These are phyloP conservation scores for Heliothis subflexa DNA, from an alignment of 1,140 invertebrate species.

Conservation along the genomic window DNA sequence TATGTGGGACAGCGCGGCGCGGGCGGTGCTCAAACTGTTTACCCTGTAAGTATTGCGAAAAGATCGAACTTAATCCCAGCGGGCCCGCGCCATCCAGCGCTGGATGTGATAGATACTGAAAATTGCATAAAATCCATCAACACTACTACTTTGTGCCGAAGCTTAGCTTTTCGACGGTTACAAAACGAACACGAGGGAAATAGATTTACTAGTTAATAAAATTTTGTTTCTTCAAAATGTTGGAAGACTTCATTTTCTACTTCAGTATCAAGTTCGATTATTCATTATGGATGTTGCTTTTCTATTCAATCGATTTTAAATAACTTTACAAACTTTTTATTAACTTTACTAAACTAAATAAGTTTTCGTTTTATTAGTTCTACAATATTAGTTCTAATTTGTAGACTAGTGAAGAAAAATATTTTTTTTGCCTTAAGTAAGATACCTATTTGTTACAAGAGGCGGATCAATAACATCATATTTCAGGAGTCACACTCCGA, in stretches of 20 bases:
- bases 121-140: slow-evolving; percentile 86
- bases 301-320: too few species aligned
- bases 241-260: slow-evolving; percentile 3
- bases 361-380: too few species aligned
- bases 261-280: background rate
- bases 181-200: slow-evolving; percentile 47
- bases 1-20: slow-evolving; percentile 32
- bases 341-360: too few species aligned
- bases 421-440: too few species aligned
- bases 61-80: slow-evolving; percentile 84
- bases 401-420: too few species aligned
- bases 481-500: slow-evolving; percentile 49
- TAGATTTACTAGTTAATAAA: slow-evolving; percentile 44
- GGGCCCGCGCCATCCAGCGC: slow-evolving; percentile 67
- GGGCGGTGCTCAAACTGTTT: slow-evolving; percentile 72
- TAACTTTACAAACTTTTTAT: too few species aligned
- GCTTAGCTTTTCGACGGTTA: slow-evolving; percentile 52
- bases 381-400: too few species aligned
- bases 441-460: slow-evolving; percentile 15
- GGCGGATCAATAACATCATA: slow-evolving; percentile 49
- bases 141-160: slow-evolving; percentile 72
- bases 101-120: slow-evolving; percentile 84
- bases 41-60: slow-evolving; percentile 83
- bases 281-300: too few species aligned
- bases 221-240: slow-evolving; percentile 6